Base-by-base conservation (phyloP, 2,888 invertebrate species). In the Cylloceria caligata region DNA sequence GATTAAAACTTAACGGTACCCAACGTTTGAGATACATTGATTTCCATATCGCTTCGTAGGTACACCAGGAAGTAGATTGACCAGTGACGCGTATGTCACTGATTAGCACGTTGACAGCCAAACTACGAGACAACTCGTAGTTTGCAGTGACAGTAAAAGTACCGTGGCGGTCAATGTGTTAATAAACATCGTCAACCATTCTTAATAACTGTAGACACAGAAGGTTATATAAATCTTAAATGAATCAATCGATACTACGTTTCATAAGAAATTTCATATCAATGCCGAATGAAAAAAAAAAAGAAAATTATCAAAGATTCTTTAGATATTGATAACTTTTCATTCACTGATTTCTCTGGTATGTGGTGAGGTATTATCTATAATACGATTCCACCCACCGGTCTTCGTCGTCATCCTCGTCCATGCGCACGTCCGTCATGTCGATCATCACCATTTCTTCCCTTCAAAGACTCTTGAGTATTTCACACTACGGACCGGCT, bases 371-470 rank as follows among this genome's bases (percentile, higher is more conserved):
- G 21, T 55, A 74, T 27, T 30, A 19, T 49, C 9, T 39, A 19
- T 45, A 65, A 36, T 55, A 39, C 57, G 36, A 73, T 73, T 71
- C 39, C 85, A 90, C 90, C 85, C 87, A 92, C 92, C 90, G 91
- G 85, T 92, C 91, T 81, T 86, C 85, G 57, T 85, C 85, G 64
- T 86, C 86, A 69, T 92, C 91, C 75, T 91, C 90, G 77, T 91
- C 91, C 84, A 91, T 88, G 81, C 84, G 83, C 68, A 89, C 87
- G 84, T 92, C 92, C 83, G 88, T 88, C 91, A 92, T 91, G 88
- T 92, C 92, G 84, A 92, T 92, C 91, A 92, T 90, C 86, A 92
- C 92, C 92, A 92, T 92, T 83, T 87, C 90, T 89, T 79, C 73
- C 47, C 24, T 1, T 65, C 16, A 34, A 71, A 36, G 45, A 39